A percentile compares a stretch with the other conserved stretches of the same genome.
Conservation (phyloP, 2,888 invertebrate species). For the Drosophila nigricruria region DNA sequence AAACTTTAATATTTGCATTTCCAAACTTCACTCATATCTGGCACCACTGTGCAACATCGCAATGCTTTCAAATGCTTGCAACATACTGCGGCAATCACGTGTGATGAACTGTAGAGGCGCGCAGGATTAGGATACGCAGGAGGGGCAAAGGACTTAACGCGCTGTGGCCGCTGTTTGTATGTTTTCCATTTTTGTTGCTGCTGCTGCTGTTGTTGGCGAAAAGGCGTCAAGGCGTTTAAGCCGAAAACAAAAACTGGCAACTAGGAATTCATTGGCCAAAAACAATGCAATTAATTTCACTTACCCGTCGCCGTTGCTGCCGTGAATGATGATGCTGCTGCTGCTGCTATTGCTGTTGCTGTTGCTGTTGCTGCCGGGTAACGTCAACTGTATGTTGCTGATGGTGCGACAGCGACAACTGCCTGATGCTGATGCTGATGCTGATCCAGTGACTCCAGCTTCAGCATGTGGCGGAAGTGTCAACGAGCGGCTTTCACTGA, state of each 20-base stretch:
- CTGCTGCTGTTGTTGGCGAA: conserved; percentile 51
- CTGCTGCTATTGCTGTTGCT: conserved; percentile 34
- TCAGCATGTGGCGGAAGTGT: conserved; percentile 69
- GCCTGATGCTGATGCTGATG: conserved; percentile 41
- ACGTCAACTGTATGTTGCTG: conserved; percentile 22
- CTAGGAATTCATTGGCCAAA: conserved; percentile 82
- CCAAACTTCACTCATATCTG: not conserved
- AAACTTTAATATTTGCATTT: no score
- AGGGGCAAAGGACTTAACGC: conserved; percentile 19
- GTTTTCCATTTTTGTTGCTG: conserved; percentile 31
- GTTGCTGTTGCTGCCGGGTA: conserved; percentile 40
- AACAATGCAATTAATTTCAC: conserved; percentile 85
- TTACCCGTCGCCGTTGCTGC: conserved; percentile 74
- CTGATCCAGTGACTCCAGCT: conserved; percentile 68
- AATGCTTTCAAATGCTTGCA: conserved; percentile 48
- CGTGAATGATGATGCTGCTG: conserved; percentile 66
- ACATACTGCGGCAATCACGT: conserved; percentile 63
- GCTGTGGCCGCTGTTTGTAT: conserved; percentile 50
- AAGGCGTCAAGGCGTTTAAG: conserved; percentile 78
- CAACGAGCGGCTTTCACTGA: conserved; percentile 68
- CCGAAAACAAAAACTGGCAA: conserved; percentile 77
- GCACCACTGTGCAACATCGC: conserved; percentile 44
- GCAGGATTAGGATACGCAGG: conserved; percentile 25
- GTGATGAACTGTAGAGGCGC: conserved; percentile 59
- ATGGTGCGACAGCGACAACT: conserved; percentile 46